Conservation (phyloP, 2,797 vertebrate genomes). For the Synaphobranchus kaupii region DNA sequence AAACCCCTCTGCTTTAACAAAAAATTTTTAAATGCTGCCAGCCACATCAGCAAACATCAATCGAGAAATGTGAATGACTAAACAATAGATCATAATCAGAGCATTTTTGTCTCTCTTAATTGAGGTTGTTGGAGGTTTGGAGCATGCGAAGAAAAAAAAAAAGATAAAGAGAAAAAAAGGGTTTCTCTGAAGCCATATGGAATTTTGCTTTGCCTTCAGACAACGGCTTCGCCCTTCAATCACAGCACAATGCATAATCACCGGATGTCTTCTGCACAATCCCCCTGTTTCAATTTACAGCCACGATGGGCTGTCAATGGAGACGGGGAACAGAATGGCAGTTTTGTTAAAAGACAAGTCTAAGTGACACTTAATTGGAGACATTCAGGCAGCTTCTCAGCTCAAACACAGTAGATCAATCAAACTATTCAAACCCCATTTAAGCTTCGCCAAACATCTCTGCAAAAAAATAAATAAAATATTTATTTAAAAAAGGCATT, state of each 20-base stretch:
- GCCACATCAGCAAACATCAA: conserved; percentile 64
- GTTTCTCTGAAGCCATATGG: conserved; percentile 60
- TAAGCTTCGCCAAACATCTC: conserved; percentile 62
- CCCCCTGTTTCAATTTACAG: conserved; percentile 60
- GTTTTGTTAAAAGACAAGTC: conserved; percentile 67
- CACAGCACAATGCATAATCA: conserved; percentile 69
- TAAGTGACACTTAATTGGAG: conserved; percentile 76
- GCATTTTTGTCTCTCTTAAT: conserved; percentile 52
- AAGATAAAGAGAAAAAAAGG: conserved; percentile 33
- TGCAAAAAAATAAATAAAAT: conserved; percentile 40
- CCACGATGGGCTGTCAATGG: conserved; percentile 65
- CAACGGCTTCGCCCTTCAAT: conserved; percentile 65
- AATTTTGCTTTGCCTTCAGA: conserved; percentile 61
- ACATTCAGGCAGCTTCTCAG: conserved; percentile 66
- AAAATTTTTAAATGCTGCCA: conserved; percentile 56
- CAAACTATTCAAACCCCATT: conserved; percentile 65
- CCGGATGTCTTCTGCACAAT: conserved; percentile 69
- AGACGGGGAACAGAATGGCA: conserved; percentile 67
- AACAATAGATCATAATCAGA: conserved; percentile 70
- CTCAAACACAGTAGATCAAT: conserved; percentile 74
- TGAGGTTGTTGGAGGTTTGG: conserved; percentile 52
- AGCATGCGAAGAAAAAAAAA: conserved; percentile 53
- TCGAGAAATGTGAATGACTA: conserved; percentile 71
- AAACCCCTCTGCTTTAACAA: conserved; percentile 34
- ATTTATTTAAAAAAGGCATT: not conserved